Percentiles rank a stretch among this genome's conserved stretches.
Conservation (phyloP, 2,888 invertebrate genomes). For the Philereme transversata region DNA sequence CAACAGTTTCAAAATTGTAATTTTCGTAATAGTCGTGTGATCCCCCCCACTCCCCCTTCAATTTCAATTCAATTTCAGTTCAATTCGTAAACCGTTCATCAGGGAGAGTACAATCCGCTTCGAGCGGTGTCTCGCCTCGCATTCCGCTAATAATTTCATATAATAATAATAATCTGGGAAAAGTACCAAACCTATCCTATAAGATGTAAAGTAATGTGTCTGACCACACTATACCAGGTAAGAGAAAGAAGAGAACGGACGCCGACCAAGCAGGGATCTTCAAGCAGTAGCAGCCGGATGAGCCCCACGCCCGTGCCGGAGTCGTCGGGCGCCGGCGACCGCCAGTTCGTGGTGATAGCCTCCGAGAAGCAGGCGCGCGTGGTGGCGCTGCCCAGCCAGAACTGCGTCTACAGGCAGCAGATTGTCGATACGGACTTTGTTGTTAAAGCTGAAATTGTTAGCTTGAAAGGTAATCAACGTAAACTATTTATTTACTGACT, state of each 20-base stretch:
- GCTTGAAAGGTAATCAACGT: conserved; percentile 89
- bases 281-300: conserved; percentile 87
- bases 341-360: conserved; percentile 96
- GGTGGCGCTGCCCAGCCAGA: conserved; percentile 97
- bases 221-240: conserved; percentile 45
- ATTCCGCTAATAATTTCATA: too few species aligned
- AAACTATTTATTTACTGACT: too few species aligned
- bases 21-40: too few species aligned
- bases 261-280: conserved; percentile 86
- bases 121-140: too few species aligned
- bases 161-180: too few species aligned
- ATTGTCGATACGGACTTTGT: conserved; percentile 97
- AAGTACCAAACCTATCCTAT: too few species aligned
- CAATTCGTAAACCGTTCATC: too few species aligned
- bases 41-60: too few species aligned
- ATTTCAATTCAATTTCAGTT: too few species aligned
- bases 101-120: too few species aligned
- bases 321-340: conserved; percentile 82
- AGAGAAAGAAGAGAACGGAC: conserved; percentile 77
- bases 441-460: conserved; percentile 96
- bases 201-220: background rate
- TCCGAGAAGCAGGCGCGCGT: conserved; percentile 98
- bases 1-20: too few species aligned
- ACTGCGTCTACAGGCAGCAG: conserved; percentile 96
- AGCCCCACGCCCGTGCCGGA: conserved; percentile 87